Base-by-base conservation (phyloP, 2,113 vertebrate genomes). In the Phrynocephalus versicolor region DNA sequence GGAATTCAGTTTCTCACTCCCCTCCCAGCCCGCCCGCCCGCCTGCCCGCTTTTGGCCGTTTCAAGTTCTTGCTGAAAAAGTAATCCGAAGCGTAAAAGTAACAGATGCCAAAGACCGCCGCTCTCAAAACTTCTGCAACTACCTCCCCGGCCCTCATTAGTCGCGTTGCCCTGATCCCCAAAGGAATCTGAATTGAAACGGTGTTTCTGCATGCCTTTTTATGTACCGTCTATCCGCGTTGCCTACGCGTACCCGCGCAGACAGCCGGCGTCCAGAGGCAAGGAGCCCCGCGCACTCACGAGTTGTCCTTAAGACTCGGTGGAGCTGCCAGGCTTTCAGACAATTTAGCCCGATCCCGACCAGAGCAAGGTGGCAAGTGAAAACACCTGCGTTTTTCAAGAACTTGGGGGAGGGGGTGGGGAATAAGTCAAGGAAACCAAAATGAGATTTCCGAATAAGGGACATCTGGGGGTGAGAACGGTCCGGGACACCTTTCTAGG, bases 1-100 rank as follows among this genome's bases (percentile, higher is more conserved):
- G 88, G 88, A 94, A 88, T 95, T 95, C 87, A 88, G 91, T 89
- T 87, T 88, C 89, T 90, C 91, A 30, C 69, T 12, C 64, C 39
- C 41, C n/a, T 55, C 45, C 37, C 58, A 21, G 13, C 45, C 15
- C n/a, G 2, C 33, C 18, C n/a, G 13, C 30, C 6, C 23, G 3
- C 62, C 23, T 62, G 0, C 33, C 39, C 15, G 79, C 79, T 78
- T 37, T 58, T 64, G 79, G 87, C 67, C 88, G 92, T 89, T 81
- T 83, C 64, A 89, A 87, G 84, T 90, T 92, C 62, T 91, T 88
- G 87, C 37, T 3, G 10, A 88, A 93, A 93, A 90, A 90, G 86
- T 88, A 85, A 88, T 89, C 85, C 62, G 12, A 85, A 86, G 82
- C 71, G 78, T 23, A 41, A 84, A 92, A 90, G 87, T 91, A 79